Percentiles rank a stretch among this genome's conserved stretches.
phyloP scores from a whole-genome alignment of 2,113 vertebrate species.

The Melospiza melodia region DNA sequence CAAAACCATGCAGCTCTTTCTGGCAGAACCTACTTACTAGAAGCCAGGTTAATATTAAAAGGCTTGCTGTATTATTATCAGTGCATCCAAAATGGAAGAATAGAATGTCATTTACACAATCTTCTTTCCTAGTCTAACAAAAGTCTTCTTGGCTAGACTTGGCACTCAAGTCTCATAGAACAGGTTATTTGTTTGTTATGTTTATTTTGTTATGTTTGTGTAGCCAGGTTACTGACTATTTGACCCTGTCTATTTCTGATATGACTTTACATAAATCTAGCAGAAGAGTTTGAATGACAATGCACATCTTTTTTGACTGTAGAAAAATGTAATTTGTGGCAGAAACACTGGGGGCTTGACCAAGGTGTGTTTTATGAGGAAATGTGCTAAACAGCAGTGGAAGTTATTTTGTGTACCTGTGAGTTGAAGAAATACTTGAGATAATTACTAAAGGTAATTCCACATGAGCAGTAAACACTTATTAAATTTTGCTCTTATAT shows the following conservation, averaged over 20 bases:
- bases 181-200: background rate
- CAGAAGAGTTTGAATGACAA: background rate
- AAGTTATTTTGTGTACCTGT: background rate
- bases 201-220: slow-evolving; percentile 12
- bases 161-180: background rate
- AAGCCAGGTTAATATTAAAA: background rate
- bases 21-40: background rate
- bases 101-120: background rate
- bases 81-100: background rate
- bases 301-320: background rate
- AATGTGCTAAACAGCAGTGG: background rate
- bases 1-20: background rate
- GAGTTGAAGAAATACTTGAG: background rate
- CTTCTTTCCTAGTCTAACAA: background rate
- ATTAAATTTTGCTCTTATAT: background rate
- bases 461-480: background rate
- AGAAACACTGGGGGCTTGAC: background rate
- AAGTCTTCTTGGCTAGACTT: background rate
- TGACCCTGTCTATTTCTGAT: background rate
- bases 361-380: background rate
- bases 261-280: background rate
- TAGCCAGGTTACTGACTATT: background rate
- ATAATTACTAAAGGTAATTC: background rate
- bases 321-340: background rate
- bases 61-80: background rate